Base-by-base conservation (phyloP, 2,797 vertebrate species). In the Karalla daura region DNA sequence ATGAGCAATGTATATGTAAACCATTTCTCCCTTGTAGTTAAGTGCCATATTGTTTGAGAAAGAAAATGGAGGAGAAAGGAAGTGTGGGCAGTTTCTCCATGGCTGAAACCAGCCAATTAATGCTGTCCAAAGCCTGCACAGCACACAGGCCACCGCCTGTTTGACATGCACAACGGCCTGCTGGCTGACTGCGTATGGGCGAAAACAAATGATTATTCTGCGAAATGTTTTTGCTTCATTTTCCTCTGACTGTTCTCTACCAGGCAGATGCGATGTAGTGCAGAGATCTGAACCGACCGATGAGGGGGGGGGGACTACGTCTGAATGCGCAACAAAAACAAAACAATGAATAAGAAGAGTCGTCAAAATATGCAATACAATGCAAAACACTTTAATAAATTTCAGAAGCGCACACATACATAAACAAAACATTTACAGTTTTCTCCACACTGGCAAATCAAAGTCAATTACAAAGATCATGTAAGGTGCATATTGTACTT, bases 341-440 rank as follows among this genome's bases (percentile, higher is more conserved):
- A 76, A 73, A 66, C 61, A 84, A 84, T 79, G 65, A 88, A 93
- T 76, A 92, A 94, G 79, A 92, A 83, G 89, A 94, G 86, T 87
- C 91, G 24, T 90, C 81, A 74, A 89, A 92, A 91, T 92, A 75
- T 88, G 78, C 84, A 85, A 87, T 94, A 94, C 89, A 93, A 93
- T 95, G 93, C 92, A 95, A 95, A 94, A 94, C 85, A 94, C 93
- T 95, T 95, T 95, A 95, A 95, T 95, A 92, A 94, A 93, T 86
- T 92, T 88, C 88, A 90, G 89, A 94, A 94, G 94, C 93, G 89
- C 90, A 93, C 93, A 94, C 94, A 94, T 94, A 94, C 93, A 94
- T 91, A 87, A 94, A 93, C 92, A 94, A 93, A 94, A 94, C 92
- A 93, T 89, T 91, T 91, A 94, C 93, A 94, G 76, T 90, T 91